phyloP scores from a whole-genome alignment of 2,797 vertebrate genomes.

The Tadarida brasiliensis region DNA sequence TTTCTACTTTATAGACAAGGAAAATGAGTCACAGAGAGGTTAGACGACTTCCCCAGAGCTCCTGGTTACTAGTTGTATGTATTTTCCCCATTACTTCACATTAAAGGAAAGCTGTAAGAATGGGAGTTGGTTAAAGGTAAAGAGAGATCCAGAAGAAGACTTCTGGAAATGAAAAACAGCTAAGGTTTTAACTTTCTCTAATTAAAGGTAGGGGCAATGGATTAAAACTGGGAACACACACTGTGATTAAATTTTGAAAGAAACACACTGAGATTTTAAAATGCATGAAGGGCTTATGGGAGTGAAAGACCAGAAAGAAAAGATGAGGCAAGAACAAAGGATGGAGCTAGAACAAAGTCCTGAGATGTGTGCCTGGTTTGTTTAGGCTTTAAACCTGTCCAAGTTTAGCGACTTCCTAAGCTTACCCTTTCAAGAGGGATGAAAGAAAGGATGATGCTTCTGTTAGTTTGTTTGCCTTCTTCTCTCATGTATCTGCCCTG shows the following conservation, averaged over 20 bases:
- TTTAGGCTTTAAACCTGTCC: conserved; percentile 64
- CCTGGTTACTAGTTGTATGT: not conserved
- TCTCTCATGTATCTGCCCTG: not conserved
- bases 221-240: conserved; percentile 48
- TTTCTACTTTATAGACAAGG: not conserved
- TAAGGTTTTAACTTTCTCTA: conserved; percentile 15
- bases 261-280: conserved; percentile 58
- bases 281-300: conserved; percentile 22
- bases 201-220: conserved; percentile 11
- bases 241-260: conserved; percentile 73
- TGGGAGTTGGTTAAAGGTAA: not conserved
- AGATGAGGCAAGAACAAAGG: not conserved
- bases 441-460: conserved; percentile 16
- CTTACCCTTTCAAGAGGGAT: not conserved
- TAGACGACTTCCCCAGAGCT: not conserved
- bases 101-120: not conserved
- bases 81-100: not conserved
- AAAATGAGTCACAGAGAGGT: not conserved
- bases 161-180: not conserved
- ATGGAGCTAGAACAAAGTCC: conserved; percentile 5
- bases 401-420: conserved; percentile 39
- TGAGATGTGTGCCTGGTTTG: conserved; percentile 41
- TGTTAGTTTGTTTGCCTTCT: conserved; percentile 15
- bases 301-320: conserved; percentile 63
- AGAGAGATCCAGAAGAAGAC: conserved; percentile 12